These are phyloP conservation scores for Trissoscelio sp. DNA, from an alignment of 2,888 invertebrate genomes.

Conservation along the genomic window DNA sequence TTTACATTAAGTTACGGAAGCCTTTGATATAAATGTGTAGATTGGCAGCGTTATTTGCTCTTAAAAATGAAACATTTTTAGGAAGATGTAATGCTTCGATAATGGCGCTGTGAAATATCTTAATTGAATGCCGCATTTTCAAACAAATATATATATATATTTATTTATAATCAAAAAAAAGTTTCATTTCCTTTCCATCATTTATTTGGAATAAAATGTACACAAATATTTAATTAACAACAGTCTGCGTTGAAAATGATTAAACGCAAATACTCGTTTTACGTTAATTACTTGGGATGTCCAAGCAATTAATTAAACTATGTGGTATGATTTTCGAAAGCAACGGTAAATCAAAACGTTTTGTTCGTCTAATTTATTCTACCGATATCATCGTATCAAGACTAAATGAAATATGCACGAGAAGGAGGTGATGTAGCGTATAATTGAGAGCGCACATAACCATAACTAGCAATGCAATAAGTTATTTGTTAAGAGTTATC, in stretches of 20 bases:
- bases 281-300: not conserved
- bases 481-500: slow-evolving; percentile 52
- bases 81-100: slow-evolving; percentile 9
- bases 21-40: slow-evolving; percentile 27
- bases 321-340: not conserved
- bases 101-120: slow-evolving; percentile 4
- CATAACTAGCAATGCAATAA: slow-evolving; percentile 31
- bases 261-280: no score
- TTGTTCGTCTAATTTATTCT: slow-evolving; percentile 19
- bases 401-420: slow-evolving; percentile 5
- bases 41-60: slow-evolving; percentile 26
- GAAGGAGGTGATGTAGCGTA: slow-evolving; percentile 27
- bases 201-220: no score
- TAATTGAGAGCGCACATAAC: slow-evolving; percentile 35
- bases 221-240: no score
- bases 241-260: no score
- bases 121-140: slow-evolving; percentile 29
- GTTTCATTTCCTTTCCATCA: not conserved
- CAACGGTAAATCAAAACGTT: not conserved
- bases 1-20: slow-evolving; percentile 19
- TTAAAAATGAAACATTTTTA: slow-evolving; percentile 31
- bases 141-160: no score
- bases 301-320: not conserved
- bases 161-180: not conserved
- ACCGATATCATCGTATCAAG: slow-evolving; percentile 5